A percentile compares a stretch with the other conserved stretches of the same genome.
Evolutionary conservation across 2,888 invertebrate genomes (phyloP).

Genomic region (Orchesella flavescens): DNA sequence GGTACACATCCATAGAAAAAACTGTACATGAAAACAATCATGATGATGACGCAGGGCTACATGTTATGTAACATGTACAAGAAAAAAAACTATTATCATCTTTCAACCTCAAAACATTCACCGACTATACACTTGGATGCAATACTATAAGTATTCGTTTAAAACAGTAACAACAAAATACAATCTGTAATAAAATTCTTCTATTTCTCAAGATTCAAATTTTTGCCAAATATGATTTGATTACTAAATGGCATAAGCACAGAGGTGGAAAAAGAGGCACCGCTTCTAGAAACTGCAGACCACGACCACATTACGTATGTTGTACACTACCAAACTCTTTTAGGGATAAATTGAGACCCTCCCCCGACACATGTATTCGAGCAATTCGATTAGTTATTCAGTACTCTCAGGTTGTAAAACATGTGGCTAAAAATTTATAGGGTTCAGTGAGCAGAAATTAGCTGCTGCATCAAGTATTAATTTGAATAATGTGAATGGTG

Average conservation of each 20-base stretch:
- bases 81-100: too few relatives aligned
- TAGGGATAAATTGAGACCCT: slow-evolving; percentile 20
- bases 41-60: too few relatives aligned
- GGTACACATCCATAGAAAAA: background rate
- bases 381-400: too few relatives aligned
- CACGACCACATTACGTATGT: background rate
- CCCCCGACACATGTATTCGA: slow-evolving; percentile 53
- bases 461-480: too few relatives aligned
- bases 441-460: slow-evolving; percentile 60
- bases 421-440: slow-evolving; percentile 36
- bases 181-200: too few relatives aligned
- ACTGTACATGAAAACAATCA: background rate
- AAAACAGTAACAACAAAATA: too few relatives aligned
- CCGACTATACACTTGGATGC: too few relatives aligned
- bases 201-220: too few relatives aligned
- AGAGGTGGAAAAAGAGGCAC: slow-evolving; percentile 3
- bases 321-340: background rate
- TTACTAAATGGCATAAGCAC: slow-evolving; percentile 11
- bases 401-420: background rate
- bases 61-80: too few relatives aligned
- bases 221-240: background rate
- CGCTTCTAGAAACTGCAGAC: background rate
- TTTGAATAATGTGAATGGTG: too few relatives aligned
- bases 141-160: too few relatives aligned
- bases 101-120: too few relatives aligned